Evolutionary conservation across 2,888 invertebrate species (phyloP).

Genomic region (Palloptera scutellata): DNA sequence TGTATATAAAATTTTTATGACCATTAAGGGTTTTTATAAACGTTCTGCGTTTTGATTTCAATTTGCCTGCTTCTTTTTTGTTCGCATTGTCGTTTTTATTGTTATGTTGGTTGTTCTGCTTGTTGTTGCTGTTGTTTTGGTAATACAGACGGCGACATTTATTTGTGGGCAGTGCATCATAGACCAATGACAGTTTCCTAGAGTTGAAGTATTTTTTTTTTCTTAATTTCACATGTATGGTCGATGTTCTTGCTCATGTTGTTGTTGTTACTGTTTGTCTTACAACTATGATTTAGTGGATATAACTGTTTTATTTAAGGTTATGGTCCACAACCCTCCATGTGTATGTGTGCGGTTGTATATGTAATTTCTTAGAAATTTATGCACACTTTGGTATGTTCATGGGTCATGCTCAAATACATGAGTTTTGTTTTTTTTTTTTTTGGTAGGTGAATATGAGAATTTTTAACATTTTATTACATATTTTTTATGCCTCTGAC

Average conservation of each 20-base stretch:
- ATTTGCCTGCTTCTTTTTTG: slow-evolving; percentile 49
- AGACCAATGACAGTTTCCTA: slow-evolving; percentile 16
- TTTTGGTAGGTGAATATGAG: slow-evolving; percentile 41
- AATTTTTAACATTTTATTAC: too few relatives aligned
- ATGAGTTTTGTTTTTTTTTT: slow-evolving; percentile 19
- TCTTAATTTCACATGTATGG: slow-evolving; percentile 22
- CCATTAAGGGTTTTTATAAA: slow-evolving; percentile 51
- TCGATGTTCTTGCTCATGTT: slow-evolving; percentile 19
- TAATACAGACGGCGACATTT: slow-evolving; percentile 31
- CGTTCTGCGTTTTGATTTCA: slow-evolving; percentile 54
- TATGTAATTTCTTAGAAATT: slow-evolving; percentile 58
- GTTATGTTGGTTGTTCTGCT: slow-evolving; percentile 15
- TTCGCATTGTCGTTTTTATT: slow-evolving; percentile 19
- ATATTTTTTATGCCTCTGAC: slow-evolving; percentile 48
- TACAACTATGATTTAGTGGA: slow-evolving; percentile 57
- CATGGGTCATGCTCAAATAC: neutral
- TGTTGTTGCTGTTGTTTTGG: slow-evolving; percentile 22
- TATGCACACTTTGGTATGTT: slow-evolving; percentile 59
- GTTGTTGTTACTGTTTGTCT: slow-evolving; percentile 24
- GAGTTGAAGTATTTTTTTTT: slow-evolving; percentile 48
- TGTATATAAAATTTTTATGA: slow-evolving; percentile 49
- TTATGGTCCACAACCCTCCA: slow-evolving; percentile 41
- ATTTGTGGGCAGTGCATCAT: slow-evolving; percentile 37
- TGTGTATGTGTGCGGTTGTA: slow-evolving; percentile 33
- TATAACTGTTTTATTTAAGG: slow-evolving; percentile 52